Conservation (phyloP, 2,113 vertebrate genomes). For the Bostrychus sinensis region DNA sequence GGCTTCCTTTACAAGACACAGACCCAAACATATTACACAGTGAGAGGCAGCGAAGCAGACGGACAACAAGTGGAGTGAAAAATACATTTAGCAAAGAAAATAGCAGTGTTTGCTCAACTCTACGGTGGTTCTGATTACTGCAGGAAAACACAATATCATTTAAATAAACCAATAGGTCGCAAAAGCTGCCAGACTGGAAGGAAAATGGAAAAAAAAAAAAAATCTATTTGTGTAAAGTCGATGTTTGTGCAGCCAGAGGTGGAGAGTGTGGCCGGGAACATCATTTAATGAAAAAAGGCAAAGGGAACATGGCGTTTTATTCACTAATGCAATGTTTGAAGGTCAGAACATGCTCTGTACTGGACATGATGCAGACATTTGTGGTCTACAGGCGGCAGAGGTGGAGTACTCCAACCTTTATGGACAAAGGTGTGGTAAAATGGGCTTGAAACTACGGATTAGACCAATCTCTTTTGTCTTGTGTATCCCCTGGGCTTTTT, state of each 20-base stretch:
- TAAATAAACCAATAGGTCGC: conserved; percentile 5
- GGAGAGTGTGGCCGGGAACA: neutral
- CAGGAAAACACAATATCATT: conserved; percentile 9
- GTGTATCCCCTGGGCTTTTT: too few species aligned
- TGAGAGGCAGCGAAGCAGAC: conserved; percentile 6
- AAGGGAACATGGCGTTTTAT: neutral
- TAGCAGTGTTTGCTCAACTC: conserved; percentile 17
- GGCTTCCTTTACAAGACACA: neutral
- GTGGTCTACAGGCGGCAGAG: conserved; percentile 9
- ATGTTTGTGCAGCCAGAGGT: neutral
- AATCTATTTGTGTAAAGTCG: conserved; percentile 5
- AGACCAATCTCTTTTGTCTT: too few species aligned
- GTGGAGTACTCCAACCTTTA: neutral
- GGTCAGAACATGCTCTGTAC: conserved; percentile 12
- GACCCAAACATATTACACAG: conserved; percentile 16
- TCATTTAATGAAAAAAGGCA: neutral
- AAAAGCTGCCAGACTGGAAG: neutral
- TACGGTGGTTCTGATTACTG: conserved; percentile 11
- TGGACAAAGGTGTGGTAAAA: too few species aligned
- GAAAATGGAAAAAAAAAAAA: conserved; percentile 1
- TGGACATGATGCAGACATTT: conserved; percentile 10
- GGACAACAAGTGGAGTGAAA: conserved; percentile 21
- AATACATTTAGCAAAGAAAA: conserved; percentile 35
- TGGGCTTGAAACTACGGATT: too few species aligned
- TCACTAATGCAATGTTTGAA: conserved; percentile 7